phyloP scores from a whole-genome alignment of 2,113 vertebrate genomes.

The Talpa occidentalis region DNA sequence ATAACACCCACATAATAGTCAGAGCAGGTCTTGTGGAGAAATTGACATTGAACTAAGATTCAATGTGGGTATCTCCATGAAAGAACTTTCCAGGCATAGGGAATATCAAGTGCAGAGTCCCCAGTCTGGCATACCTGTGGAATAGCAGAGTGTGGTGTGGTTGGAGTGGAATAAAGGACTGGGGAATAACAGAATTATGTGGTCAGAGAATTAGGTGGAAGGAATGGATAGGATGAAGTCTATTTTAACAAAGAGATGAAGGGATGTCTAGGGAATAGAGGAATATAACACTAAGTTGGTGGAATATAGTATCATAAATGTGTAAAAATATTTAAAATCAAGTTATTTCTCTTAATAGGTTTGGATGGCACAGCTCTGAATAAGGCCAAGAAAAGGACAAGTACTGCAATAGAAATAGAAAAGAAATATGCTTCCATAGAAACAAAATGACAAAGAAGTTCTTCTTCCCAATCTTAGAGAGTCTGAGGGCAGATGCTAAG shows the following conservation, averaged over 20 bases:
- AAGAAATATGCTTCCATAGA: not conserved
- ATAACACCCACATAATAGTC: not conserved
- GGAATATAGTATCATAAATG: not conserved
- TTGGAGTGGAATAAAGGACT: not conserved
- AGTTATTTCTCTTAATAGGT: not conserved
- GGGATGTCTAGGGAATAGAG: not conserved
- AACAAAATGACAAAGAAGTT: not conserved
- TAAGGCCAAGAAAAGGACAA: not conserved
- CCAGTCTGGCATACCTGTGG: not conserved
- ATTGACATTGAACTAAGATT: not conserved
- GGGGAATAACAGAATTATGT: not conserved
- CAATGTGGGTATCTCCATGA: not conserved
- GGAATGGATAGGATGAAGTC: not conserved
- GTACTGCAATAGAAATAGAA: not conserved
- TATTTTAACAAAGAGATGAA: not conserved
- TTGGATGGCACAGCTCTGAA: not conserved
- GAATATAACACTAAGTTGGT: not conserved
- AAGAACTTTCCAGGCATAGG: not conserved
- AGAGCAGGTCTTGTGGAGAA: not conserved
- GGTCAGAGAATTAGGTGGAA: not conserved
- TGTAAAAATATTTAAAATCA: not conserved
- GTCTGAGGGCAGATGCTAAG: not conserved
- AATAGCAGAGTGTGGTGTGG: not conserved
- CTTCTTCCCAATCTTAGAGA: not conserved
- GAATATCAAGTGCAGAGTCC: not conserved